Conservation (phyloP, 2,888 invertebrate species). For the Pachymerium ferrugineum region DNA sequence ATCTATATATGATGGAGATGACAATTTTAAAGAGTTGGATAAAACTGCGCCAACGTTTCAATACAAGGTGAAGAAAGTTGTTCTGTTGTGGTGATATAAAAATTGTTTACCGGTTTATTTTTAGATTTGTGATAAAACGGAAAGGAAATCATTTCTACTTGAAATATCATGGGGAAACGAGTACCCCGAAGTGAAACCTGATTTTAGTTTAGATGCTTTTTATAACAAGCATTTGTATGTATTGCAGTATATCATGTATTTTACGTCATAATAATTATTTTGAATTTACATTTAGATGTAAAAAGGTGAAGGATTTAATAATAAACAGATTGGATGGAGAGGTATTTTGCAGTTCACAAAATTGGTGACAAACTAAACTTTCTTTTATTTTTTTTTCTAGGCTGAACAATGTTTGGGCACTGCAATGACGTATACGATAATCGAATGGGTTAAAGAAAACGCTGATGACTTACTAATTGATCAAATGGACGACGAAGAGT, state of each 20-base stretch:
- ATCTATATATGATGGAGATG: slow-evolving; percentile 92
- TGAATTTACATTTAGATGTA: not conserved
- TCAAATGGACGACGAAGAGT: slow-evolving; percentile 59
- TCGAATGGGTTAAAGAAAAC: slow-evolving; percentile 84
- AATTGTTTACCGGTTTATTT: slow-evolving; percentile 42
- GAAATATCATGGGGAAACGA: slow-evolving; percentile 80
- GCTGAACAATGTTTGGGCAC: slow-evolving; percentile 78
- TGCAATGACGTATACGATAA: slow-evolving; percentile 90
- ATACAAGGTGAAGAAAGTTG: slow-evolving; percentile 66
- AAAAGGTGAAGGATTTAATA: not conserved
- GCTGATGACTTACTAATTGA: slow-evolving; percentile 62
- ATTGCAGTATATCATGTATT: too few species aligned
- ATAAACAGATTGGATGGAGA: not conserved
- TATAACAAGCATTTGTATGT: slow-evolving; percentile 90
- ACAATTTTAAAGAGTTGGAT: slow-evolving; percentile 68
- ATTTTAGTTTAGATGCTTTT: slow-evolving; percentile 79
- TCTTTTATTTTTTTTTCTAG: slow-evolving; percentile 38
- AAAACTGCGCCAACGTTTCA: slow-evolving; percentile 68
- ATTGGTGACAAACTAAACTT: not conserved
- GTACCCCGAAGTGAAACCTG: slow-evolving; percentile 78
- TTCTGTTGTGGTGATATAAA: slow-evolving; percentile 11
- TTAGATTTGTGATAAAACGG: slow-evolving; percentile 75
- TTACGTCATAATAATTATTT: too few species aligned
- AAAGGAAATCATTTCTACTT: slow-evolving; percentile 71
- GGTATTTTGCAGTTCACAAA: not conserved